phyloP scores from a whole-genome alignment of 1,140 invertebrate genomes.

The Pemphigus obesinymphae region DNA sequence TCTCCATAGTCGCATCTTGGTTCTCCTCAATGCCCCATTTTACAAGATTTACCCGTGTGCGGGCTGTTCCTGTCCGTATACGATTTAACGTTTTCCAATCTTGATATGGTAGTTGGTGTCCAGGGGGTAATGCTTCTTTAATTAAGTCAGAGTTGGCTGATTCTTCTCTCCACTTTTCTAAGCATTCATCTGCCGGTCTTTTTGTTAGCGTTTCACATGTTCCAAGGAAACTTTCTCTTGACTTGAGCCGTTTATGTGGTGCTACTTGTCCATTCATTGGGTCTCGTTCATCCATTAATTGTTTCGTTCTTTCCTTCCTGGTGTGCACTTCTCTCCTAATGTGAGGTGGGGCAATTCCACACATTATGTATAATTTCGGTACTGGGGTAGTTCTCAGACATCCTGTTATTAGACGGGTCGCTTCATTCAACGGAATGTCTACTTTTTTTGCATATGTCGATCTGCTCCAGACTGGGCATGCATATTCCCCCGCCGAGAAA shows the following conservation, averaged over 20 bases:
- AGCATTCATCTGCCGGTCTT: no score
- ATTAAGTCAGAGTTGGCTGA: no score
- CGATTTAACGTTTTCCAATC: neutral
- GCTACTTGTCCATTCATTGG: neutral
- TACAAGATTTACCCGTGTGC: neutral
- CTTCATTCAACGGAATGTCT: constrained; percentile 32
- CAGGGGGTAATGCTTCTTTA: constrained; percentile 49
- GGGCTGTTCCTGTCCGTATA: neutral
- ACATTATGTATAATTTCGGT: constrained; percentile 12
- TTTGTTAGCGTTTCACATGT: no score
- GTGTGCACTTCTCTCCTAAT: neutral
- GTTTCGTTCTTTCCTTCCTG: no score
- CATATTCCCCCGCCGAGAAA: no score
- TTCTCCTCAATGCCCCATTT: neutral
- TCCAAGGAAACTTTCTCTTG: no score
- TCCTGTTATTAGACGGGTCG: constrained; percentile 28
- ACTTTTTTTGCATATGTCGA: constrained; percentile 38
- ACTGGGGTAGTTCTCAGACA: constrained; percentile 22
- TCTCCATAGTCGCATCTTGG: neutral
- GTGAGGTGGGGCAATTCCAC: constrained; percentile 21
- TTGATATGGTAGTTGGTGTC: constrained; percentile 45
- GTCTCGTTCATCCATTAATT: neutral
- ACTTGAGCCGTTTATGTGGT: no score
- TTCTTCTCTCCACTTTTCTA: no score
- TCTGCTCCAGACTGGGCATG: no score